phyloP scores from a whole-genome alignment of 2,113 vertebrate genomes.

The Hassar affinis region DNA sequence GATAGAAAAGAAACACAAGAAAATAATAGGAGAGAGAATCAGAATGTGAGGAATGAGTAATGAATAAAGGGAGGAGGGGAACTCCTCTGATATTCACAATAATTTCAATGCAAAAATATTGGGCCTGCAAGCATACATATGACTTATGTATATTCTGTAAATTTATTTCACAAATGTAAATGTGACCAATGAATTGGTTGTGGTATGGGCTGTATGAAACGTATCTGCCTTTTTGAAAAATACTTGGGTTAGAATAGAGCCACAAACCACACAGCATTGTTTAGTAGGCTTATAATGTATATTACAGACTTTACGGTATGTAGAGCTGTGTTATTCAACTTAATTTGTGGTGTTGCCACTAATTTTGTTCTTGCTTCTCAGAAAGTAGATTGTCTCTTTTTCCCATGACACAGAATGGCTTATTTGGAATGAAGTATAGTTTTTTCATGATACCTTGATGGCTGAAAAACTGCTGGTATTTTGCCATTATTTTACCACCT shows the following conservation, averaged over 20 bases:
- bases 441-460: background rate
- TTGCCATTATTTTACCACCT: background rate
- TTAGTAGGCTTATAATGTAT: background rate
- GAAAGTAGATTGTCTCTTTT: background rate
- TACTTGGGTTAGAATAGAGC: background rate
- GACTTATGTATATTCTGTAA: too few relatives aligned
- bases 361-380: background rate
- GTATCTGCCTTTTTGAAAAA: background rate
- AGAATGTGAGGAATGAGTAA: background rate
- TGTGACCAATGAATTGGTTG: background rate
- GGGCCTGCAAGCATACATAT: background rate
- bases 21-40: background rate
- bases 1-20: background rate
- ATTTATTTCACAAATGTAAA: background rate
- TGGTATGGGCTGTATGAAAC: background rate
- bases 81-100: background rate
- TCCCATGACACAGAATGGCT: background rate
- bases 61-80: background rate
- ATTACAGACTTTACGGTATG: background rate
- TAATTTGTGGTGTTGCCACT: background rate
- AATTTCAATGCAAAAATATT: background rate
- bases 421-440: background rate
- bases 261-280: conserved; percentile 1
- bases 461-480: background rate
- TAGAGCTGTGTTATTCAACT: background rate